Evolutionary conservation across 2,797 vertebrate genomes (phyloP).

Genomic region (Takifugu rubripes): DNA sequence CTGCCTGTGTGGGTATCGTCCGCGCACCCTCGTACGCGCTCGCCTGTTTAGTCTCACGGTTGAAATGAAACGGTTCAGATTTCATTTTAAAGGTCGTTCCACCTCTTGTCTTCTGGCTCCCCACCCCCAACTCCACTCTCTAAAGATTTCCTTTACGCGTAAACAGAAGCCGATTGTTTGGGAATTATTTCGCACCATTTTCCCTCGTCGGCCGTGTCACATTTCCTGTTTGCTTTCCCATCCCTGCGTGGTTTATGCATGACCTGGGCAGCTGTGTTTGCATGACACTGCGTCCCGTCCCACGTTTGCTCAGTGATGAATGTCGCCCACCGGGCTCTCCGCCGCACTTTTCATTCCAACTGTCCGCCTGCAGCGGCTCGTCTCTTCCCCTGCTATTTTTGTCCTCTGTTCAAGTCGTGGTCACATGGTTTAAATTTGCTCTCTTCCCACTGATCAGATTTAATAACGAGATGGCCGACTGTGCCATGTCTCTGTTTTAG

Average conservation of each 20-base stretch:
- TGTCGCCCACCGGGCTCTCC: conserved; percentile 16
- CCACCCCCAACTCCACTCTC: conserved; percentile 50
- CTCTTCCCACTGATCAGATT: conserved; percentile 23
- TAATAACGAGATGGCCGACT: conserved; percentile 55
- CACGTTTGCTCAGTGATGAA: conserved; percentile 33
- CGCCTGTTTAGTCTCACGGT: conserved; percentile 68
- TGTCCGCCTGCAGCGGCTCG: conserved; percentile 1
- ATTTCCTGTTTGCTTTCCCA: background rate
- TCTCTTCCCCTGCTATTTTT: conserved; percentile 21
- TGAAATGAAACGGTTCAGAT: conserved; percentile 58
- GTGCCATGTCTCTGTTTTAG: conserved; percentile 76
- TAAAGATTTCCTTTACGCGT: conserved; percentile 57
- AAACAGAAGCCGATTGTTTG: conserved; percentile 52
- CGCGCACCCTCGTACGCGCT: conserved; percentile 47
- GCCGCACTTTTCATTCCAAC: conserved; percentile 20
- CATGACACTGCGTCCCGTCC: conserved; percentile 40
- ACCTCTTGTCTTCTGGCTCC: conserved; percentile 57
- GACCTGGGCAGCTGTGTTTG: conserved; percentile 40
- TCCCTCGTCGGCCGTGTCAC: conserved; percentile 2
- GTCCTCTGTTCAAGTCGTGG: conserved; percentile 23
- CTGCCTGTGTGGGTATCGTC: conserved; percentile 45
- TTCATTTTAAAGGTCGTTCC: conserved; percentile 66
- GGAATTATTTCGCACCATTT: conserved; percentile 8
- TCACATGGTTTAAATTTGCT: conserved; percentile 16
- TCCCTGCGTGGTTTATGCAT: conserved; percentile 47